Conservation (phyloP, 2,113 vertebrate species). For the Seriola quinqueradiata region DNA sequence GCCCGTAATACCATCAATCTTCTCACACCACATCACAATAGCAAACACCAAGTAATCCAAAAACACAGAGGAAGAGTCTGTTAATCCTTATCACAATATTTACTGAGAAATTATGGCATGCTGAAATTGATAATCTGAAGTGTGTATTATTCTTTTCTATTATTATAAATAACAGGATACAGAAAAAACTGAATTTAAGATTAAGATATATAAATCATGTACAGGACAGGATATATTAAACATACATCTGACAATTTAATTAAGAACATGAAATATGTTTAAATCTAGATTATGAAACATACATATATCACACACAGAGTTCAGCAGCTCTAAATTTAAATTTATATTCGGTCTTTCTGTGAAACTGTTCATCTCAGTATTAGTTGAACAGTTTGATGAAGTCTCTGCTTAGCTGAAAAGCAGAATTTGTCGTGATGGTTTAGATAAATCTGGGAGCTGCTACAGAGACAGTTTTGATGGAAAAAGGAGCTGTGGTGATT, state of each 20-base stretch:
- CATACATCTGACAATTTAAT: too few species aligned
- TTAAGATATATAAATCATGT: neutral
- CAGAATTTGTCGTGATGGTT: neutral
- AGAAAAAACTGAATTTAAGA: neutral
- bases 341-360: neutral
- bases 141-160: neutral
- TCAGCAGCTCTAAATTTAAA: too few species aligned
- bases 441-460: neutral
- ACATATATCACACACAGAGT: neutral
- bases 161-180: neutral
- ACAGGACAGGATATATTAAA: too few species aligned
- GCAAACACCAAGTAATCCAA: slow-evolving; percentile 64
- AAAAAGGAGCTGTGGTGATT: neutral
- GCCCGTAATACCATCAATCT: slow-evolving; percentile 54
- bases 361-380: neutral
- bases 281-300: neutral
- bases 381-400: neutral
- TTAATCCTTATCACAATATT: slow-evolving; percentile 61
- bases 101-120: slow-evolving; percentile 33
- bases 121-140: slow-evolving; percentile 13
- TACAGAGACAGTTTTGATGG: neutral
- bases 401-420: slow-evolving; percentile 2
- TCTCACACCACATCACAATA: slow-evolving; percentile 41
- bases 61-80: slow-evolving; percentile 41
- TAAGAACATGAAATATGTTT: neutral